Percentiles rank a stretch among this genome's conserved stretches.
Conservation (phyloP, 35 echinoderm and acorn worm species). For the Apostichopus californicus region DNA sequence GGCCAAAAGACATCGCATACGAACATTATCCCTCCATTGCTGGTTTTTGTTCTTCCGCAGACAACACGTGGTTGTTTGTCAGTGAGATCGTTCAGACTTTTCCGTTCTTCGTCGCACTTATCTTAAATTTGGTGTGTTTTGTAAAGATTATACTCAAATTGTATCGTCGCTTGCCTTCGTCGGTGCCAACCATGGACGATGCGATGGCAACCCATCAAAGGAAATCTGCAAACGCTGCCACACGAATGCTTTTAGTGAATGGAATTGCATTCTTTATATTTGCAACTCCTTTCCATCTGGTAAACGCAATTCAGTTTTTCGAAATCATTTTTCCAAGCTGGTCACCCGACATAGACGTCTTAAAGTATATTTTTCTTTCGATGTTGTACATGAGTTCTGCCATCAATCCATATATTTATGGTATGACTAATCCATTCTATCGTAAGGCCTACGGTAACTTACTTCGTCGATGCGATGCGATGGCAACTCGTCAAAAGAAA, state of each 20-base stretch:
- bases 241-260: conserved; percentile 69
- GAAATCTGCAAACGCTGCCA: conserved; percentile 37
- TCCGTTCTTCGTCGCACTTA: conserved; percentile 66
- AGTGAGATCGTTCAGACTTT: conserved; percentile 44
- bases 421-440: conserved; percentile 53
- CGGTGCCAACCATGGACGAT: background rate
- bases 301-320: conserved; percentile 14
- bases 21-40: conserved; percentile 23
- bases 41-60: conserved; percentile 49
- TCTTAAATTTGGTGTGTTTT: conserved; percentile 46
- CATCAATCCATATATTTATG: conserved; percentile 63
- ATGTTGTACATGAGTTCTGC: conserved; percentile 63
- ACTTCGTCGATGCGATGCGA: background rate
- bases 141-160: conserved; percentile 51
- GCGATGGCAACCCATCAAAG: background rate
- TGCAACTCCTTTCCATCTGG: conserved; percentile 54
- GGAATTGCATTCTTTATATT: conserved; percentile 68
- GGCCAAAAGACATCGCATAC: conserved; percentile 27
- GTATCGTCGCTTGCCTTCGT: background rate
- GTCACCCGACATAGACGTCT: background rate
- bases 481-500: background rate
- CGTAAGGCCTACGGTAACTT: conserved; percentile 34
- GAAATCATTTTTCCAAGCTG: background rate
- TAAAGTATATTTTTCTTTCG: background rate
- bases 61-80: background rate